These are phyloP conservation scores for Neomorphus geoffroyi DNA, from an alignment of 2,797 vertebrate genomes.

Conservation along the genomic window DNA sequence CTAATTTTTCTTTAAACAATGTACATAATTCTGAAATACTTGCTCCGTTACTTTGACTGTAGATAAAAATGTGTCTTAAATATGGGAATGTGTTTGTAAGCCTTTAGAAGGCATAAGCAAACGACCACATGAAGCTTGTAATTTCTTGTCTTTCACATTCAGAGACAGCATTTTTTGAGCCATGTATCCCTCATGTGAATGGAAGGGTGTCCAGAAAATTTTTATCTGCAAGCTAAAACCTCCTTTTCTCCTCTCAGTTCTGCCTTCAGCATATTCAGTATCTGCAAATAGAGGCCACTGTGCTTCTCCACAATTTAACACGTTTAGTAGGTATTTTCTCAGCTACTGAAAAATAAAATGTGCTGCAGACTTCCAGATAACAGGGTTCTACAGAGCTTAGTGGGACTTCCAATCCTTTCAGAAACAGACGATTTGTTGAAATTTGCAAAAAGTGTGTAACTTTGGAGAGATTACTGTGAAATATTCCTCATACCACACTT, in stretches of 20 bases:
- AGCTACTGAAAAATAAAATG: not conserved
- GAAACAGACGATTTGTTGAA: not conserved
- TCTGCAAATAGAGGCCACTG: not conserved
- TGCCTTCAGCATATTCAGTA: not conserved
- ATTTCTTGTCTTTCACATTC: not conserved
- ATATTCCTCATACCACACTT: not conserved
- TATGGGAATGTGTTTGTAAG: not conserved
- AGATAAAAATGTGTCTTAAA: not conserved
- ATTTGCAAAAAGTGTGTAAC: not conserved
- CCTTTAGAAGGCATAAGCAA: not conserved
- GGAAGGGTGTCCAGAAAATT: not conserved
- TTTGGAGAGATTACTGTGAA: not conserved
- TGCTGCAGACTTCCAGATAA: not conserved
- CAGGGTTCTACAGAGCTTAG: not conserved
- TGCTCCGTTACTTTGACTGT: not conserved
- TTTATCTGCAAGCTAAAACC: not conserved
- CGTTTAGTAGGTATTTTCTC: not conserved
- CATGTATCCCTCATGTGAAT: not conserved
- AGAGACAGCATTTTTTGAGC: not conserved
- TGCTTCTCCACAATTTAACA: not conserved
- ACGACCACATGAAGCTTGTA: not conserved
- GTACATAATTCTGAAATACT: not conserved
- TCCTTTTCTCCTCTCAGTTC: not conserved
- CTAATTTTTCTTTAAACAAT: slow-evolving; percentile 7
- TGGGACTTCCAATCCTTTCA: not conserved